Evolutionary conservation across 2,888 invertebrate genomes (phyloP), one percentile per base, ranked within the genome.

Genomic region (Apotomis capreana): DNA sequence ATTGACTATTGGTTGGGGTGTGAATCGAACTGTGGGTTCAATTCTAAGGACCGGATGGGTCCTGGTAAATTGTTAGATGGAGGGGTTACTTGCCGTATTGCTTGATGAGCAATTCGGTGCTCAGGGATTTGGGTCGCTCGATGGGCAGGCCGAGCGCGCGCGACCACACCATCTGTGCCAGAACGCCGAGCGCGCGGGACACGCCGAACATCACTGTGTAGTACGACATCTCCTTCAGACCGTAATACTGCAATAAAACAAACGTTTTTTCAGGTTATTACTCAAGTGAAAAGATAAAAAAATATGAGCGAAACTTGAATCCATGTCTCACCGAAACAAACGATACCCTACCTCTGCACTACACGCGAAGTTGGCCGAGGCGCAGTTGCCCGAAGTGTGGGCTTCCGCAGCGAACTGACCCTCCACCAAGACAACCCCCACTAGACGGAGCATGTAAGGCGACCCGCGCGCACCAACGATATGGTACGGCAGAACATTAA

Each of bases 201-300:
- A 98, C 97, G 74, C 98, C 98, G 90, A 98, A 98, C 89, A 98
- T 94, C 49, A 98, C 98, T 26, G 98, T 98, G 95, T 98, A 98
- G 94, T 97, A 98, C 92, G 95, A 97, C 97, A 97, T 98, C 94
- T 98, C 98, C 83, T 95, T 97, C 94, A 98, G 94, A 73, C 97
- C 97, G 88, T 97, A 98, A 95, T 97, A 96, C 96, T 97, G 94
- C 0, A 79, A 77, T 65, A 63, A 89, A 84, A 15, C 13, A 46
- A 40, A 37, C 3, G 4, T 49, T 1, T 5, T 6, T 8, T 4
- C 36, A 46, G 26, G 26, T 26, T 26, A 26, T 26, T 26, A 26
- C 26, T 26, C 26, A 26, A 26, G 26, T 26, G 26, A 2, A 26
- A 26, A 26, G 26, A 26, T 26, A 2, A 26, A 26, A 26, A 26